These are phyloP conservation scores for Rana temporaria DNA, from an alignment of 2,113 vertebrate genomes.

Conservation along the genomic window DNA sequence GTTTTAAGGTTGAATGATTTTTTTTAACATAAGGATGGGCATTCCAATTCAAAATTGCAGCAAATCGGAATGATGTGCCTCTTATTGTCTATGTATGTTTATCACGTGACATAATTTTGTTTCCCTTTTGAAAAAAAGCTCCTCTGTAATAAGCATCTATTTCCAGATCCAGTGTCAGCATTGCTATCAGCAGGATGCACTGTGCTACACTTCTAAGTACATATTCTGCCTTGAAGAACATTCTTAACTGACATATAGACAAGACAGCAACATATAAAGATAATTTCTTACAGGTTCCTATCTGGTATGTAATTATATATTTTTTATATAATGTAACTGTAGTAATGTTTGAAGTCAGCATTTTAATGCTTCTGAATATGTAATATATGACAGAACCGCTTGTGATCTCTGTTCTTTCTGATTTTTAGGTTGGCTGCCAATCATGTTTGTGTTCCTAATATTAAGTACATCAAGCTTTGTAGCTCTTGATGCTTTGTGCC, in stretches of 20 bases:
- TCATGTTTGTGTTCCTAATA: conserved; percentile 60
- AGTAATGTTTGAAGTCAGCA: not conserved
- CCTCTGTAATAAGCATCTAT: too few species aligned
- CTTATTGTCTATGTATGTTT: too few species aligned
- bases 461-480: conserved; percentile 62
- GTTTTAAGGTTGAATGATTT: too few species aligned
- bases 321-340: not conserved
- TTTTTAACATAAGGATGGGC: too few species aligned
- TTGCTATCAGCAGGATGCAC: conserved; percentile 34
- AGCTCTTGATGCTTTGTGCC: conserved; percentile 64
- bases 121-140: too few species aligned
- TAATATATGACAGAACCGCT: not conserved
- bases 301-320: not conserved
- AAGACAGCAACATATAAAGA: too few species aligned
- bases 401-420: conserved; percentile 36
- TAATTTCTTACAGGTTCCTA: not conserved
- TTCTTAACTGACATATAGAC: too few species aligned
- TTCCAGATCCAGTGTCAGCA: not conserved
- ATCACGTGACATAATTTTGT: too few species aligned
- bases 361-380: not conserved
- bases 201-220: not conserved
- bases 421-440: conserved; percentile 61
- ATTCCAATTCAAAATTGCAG: too few species aligned
- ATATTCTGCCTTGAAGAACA: not conserved
- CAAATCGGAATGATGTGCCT: too few species aligned